phyloP scores from a whole-genome alignment of 2,797 vertebrate genomes.

The Salarias fasciatus region DNA sequence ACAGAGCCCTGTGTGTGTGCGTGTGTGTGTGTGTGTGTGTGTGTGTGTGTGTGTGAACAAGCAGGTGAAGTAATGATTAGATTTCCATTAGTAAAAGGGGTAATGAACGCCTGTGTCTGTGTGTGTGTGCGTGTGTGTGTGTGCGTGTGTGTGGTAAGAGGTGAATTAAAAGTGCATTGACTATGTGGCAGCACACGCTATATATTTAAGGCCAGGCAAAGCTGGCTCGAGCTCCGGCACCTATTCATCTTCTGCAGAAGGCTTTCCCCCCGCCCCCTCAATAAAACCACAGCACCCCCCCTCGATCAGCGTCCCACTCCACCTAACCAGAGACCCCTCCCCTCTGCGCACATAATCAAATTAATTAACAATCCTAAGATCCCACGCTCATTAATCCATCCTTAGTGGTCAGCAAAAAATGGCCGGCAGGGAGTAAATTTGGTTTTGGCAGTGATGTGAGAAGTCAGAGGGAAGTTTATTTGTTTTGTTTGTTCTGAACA shows the following conservation, averaged over 20 bases:
- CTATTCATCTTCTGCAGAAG: slow-evolving; percentile 81
- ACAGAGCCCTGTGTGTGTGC: slow-evolving; percentile 12
- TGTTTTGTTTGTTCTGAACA: no score
- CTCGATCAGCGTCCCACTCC: slow-evolving; percentile 17
- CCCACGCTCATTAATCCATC: slow-evolving; percentile 81
- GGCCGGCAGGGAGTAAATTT: slow-evolving; percentile 39
- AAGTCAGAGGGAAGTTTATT: not conserved
- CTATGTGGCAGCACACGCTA: slow-evolving; percentile 86
- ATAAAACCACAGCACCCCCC: slow-evolving; percentile 70
- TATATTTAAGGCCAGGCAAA: slow-evolving; percentile 82
- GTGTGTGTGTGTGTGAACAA: slow-evolving; percentile 60
- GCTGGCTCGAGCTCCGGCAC: slow-evolving; percentile 64
- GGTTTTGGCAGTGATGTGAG: slow-evolving; percentile 28
- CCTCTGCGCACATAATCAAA: slow-evolving; percentile 79
- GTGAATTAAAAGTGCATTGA: slow-evolving; percentile 89
- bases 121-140: slow-evolving; percentile 30
- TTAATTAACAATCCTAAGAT: slow-evolving; percentile 86
- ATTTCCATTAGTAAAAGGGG: slow-evolving; percentile 69
- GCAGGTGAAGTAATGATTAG: slow-evolving; percentile 69
- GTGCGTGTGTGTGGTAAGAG: slow-evolving; percentile 51
- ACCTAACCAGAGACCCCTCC: no score
- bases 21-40: slow-evolving; percentile 17
- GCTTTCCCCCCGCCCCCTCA: slow-evolving; percentile 54
- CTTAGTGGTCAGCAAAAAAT: slow-evolving; percentile 74
- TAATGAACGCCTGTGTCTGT: slow-evolving; percentile 51